Evolutionary conservation across 2,888 invertebrate species (phyloP), one percentile per base, ranked within the genome.

Genomic region (Eulithis testata): DNA sequence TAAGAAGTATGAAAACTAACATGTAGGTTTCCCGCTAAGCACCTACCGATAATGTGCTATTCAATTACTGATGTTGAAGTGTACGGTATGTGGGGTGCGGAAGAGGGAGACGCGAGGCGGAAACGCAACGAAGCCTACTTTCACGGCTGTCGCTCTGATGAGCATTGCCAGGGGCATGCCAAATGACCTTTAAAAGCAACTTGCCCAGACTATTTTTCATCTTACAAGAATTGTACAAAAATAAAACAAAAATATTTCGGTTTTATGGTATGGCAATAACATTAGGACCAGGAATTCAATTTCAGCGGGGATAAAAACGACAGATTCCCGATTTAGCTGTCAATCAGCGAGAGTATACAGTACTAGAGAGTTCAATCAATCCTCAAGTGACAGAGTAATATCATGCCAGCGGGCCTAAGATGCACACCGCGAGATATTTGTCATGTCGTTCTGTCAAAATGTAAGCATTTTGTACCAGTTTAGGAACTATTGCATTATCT

Each of bases 101-200:
- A 86, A 84, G 76, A 79, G 73, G 76, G 74, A 73, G 79, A 49
- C 53, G 27, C 57, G 60, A 36, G 60, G 73, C 88, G 89, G 89
- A 86, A 84, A 78, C 80, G 72, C 76, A 74, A 73, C 78, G 80
- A 77, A 80, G 80, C 84, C 88, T 86, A 86, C 87, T 87, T 88
- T 86, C 84, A 82, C 79, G 82, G 80, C 78, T 77, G 80, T 81
- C 81, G 75, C 78, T 72, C 75, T 88, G 86, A 84, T 83, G 85
- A 84, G 82, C 80, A 76, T 74, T 75, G 78, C 75, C 69, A 73
- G 74, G 69, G 67, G 71, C 65, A 65, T 63, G 72, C 64, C 60
- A 70, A 76, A 72, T 70, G 70, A 70, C 71, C 73, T 71, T 71
- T 72, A 66, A 14, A 47, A 40, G 54, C 21, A 54, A 9, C 45